These are phyloP conservation scores for Sceliomorpha sp. DNA, from an alignment of 2,888 invertebrate species.

Conservation along the genomic window DNA sequence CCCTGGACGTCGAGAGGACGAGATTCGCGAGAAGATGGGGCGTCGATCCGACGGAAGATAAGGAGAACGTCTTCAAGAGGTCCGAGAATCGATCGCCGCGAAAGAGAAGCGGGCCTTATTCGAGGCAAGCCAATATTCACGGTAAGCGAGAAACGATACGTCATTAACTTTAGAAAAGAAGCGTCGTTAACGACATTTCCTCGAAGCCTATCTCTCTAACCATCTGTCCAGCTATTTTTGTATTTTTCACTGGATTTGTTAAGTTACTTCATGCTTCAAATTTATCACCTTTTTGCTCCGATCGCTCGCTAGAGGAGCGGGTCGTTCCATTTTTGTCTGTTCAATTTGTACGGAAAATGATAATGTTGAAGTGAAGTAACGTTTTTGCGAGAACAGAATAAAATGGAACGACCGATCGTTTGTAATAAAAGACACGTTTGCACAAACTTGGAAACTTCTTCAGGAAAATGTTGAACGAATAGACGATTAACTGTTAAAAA, in stretches of 20 bases:
- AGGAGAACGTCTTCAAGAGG: slow-evolving; percentile 67
- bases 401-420: slow-evolving; percentile 23
- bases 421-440: slow-evolving; percentile 39
- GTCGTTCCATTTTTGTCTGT: too few species aligned
- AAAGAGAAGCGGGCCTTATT: slow-evolving; percentile 69
- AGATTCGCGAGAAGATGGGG: slow-evolving; percentile 84
- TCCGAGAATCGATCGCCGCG: slow-evolving; percentile 68
- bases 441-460: slow-evolving; percentile 46
- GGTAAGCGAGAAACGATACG: slow-evolving; percentile 71
- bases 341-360: too few species aligned
- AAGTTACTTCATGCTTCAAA: too few species aligned
- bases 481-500: slow-evolving; percentile 19
- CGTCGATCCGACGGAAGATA: slow-evolving; percentile 80
- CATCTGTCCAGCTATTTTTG: too few species aligned
- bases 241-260: too few species aligned
- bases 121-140: slow-evolving; percentile 74
- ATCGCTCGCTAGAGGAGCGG: too few species aligned
- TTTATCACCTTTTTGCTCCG: too few species aligned
- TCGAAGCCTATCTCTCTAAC: too few species aligned
- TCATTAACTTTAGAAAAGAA: too few species aligned
- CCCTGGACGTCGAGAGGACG: slow-evolving; percentile 83
- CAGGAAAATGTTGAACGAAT: slow-evolving; percentile 42
- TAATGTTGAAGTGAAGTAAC: too few species aligned
- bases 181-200: too few species aligned
- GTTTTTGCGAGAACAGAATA: too few species aligned